phyloP scores from a whole-genome alignment of 2,888 invertebrate species.

The Onthophagus sagittarius region DNA sequence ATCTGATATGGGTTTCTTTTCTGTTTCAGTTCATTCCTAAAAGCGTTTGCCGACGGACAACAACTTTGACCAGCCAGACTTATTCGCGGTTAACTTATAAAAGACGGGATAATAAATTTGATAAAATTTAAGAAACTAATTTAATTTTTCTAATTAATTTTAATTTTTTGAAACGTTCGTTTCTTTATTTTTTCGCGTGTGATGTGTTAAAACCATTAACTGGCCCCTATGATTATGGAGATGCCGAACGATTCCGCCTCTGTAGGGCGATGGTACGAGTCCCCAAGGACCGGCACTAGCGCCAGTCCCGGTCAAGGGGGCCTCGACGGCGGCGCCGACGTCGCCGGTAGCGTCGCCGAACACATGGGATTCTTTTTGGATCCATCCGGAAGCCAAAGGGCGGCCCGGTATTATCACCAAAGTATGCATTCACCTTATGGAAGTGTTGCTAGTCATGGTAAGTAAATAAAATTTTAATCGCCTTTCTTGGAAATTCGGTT shows the following conservation, averaged over 20 bases:
- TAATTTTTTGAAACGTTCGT: not conserved
- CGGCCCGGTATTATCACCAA: slow-evolving; percentile 50
- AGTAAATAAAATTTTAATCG: slow-evolving; percentile 30
- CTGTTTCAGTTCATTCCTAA: not conserved
- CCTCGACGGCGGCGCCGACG: slow-evolving; percentile 40
- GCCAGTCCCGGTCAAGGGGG: slow-evolving; percentile 45
- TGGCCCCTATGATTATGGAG: slow-evolving; percentile 48
- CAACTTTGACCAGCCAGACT: not conserved
- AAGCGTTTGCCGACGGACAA: not conserved
- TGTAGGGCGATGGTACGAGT: slow-evolving; percentile 51
- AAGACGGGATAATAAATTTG: too few relatives aligned
- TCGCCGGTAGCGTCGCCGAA: slow-evolving; percentile 48
- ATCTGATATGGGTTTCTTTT: not conserved
- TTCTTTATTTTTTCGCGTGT: slow-evolving; percentile 34
- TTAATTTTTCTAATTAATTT: not conserved
- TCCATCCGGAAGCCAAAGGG: slow-evolving; percentile 47
- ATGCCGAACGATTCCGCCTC: slow-evolving; percentile 49
- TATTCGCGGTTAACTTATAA: not conserved
- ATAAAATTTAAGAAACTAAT: too few relatives aligned
- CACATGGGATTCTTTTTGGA: slow-evolving; percentile 52
- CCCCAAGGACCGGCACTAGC: slow-evolving; percentile 47
- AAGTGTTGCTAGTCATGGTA: slow-evolving; percentile 48
- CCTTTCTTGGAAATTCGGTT: too few relatives aligned
- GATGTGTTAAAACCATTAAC: slow-evolving; percentile 32
- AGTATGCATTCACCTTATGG: slow-evolving; percentile 52